phyloP scores from a whole-genome alignment of 2,797 vertebrate species.

The Gephyroberyx darwinii region DNA sequence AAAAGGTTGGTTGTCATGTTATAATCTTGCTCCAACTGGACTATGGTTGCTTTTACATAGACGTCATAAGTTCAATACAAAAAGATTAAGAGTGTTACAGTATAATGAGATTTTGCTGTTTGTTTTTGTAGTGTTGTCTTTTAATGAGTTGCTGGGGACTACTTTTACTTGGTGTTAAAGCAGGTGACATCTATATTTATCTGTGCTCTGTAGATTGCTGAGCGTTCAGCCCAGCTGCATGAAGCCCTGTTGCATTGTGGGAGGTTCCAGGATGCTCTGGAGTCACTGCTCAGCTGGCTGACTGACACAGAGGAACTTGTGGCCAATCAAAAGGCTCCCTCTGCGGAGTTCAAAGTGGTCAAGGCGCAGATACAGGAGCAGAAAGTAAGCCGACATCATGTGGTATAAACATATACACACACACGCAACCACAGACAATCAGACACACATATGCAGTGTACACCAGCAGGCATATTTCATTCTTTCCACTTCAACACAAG shows the following conservation, averaged over 20 bases:
- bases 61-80: constrained; percentile 8
- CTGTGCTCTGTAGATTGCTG: constrained; percentile 86
- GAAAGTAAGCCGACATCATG: constrained; percentile 84
- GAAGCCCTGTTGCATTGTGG: constrained; percentile 97
- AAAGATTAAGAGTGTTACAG: neutral
- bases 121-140: neutral
- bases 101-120: constrained; percentile 9
- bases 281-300: constrained; percentile 97
- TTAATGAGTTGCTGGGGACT: constrained; percentile 15
- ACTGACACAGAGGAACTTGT: constrained; percentile 97
- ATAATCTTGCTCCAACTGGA: neutral
- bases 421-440: neutral
- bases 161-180: constrained; percentile 15
- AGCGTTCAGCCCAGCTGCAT: constrained; percentile 93
- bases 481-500: constrained; percentile 9
- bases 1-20: constrained; percentile 85
- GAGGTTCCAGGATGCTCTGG: constrained; percentile 96
- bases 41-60: constrained; percentile 12
- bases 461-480: constrained; percentile 13
- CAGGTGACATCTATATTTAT: constrained; percentile 55
- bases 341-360: constrained; percentile 98
- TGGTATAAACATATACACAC: constrained; percentile 19
- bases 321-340: constrained; percentile 95
- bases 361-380: constrained; percentile 99
- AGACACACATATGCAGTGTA: neutral